Evolutionary conservation across 2,113 vertebrate species (phyloP).

Genomic region (Saimiri boliviensis): DNA sequence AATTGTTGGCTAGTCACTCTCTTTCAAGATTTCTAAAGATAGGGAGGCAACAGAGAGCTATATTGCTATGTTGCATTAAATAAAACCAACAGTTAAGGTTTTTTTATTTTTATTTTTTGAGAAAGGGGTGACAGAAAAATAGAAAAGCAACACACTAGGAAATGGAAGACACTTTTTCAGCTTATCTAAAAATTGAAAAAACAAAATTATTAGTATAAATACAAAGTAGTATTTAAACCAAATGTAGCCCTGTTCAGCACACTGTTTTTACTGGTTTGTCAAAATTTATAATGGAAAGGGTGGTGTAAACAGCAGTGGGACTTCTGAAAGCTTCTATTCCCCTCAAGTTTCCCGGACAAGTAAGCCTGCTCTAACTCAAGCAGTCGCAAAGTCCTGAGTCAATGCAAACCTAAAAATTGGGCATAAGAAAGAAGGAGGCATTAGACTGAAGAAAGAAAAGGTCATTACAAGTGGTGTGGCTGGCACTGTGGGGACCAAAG

Average conservation of each 20-base stretch:
- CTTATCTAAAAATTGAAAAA: background rate
- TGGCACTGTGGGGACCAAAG: background rate
- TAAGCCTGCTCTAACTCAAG: background rate
- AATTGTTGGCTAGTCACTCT: slow-evolving; percentile 20
- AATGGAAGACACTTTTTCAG: background rate
- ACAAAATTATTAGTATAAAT: background rate
- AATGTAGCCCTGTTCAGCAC: background rate
- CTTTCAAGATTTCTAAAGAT: slow-evolving; percentile 46
- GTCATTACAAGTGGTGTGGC: background rate
- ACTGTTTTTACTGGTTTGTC: background rate
- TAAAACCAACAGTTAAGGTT: background rate
- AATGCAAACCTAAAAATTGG: background rate
- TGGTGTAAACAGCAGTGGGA: background rate
- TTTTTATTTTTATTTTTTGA: background rate
- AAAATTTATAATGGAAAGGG: background rate
- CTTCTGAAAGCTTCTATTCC: background rate
- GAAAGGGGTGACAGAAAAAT: background rate
- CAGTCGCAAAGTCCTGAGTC: background rate
- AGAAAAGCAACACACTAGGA: background rate
- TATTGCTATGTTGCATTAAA: slow-evolving; percentile 2
- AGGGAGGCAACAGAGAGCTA: background rate
- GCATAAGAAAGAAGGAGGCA: background rate
- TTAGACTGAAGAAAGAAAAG: background rate
- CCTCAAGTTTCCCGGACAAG: background rate
- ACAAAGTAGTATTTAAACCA: background rate